These are phyloP conservation scores for Notolabrus celidotus DNA, from an alignment of 2,797 vertebrate species.

Conservation along the genomic window DNA sequence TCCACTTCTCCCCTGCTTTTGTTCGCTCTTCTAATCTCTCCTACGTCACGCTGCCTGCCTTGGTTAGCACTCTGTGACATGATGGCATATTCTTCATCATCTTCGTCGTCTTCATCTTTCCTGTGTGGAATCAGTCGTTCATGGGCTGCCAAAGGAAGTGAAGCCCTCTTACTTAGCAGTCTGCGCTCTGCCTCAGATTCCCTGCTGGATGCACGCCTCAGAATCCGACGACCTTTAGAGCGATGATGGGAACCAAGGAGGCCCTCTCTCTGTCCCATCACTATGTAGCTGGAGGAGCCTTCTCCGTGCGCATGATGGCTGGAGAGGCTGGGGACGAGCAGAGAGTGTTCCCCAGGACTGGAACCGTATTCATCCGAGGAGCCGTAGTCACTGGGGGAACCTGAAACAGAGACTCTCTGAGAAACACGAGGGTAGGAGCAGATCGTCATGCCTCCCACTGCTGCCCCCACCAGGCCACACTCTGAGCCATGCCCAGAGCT, in stretches of 20 bases:
- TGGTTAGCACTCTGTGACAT: slow-evolving; percentile 84
- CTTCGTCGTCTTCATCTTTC: slow-evolving; percentile 84
- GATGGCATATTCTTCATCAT: slow-evolving; percentile 87
- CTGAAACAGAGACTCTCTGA: slow-evolving; percentile 87
- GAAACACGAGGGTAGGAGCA: slow-evolving; percentile 85
- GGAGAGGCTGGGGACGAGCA: slow-evolving; percentile 79
- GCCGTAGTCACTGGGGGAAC: slow-evolving; percentile 87
- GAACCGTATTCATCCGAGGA: slow-evolving; percentile 91
- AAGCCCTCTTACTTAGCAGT: slow-evolving; percentile 85
- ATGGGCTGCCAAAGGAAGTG: slow-evolving; percentile 81
- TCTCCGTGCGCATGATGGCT: slow-evolving; percentile 78
- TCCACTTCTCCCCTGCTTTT: slow-evolving; percentile 62
- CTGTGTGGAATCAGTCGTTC: slow-evolving; percentile 72
- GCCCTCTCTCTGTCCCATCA: slow-evolving; percentile 85
- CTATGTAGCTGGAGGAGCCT: slow-evolving; percentile 84
- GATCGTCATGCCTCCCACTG: slow-evolving; percentile 83
- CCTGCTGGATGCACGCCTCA: slow-evolving; percentile 83
- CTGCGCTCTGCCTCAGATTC: slow-evolving; percentile 84
- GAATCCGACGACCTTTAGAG: slow-evolving; percentile 81
- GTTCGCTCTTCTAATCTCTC: slow-evolving; percentile 66
- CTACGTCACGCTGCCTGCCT: slow-evolving; percentile 57
- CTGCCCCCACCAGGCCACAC: slow-evolving; percentile 84
- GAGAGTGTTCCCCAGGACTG: slow-evolving; percentile 87
- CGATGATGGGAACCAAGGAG: slow-evolving; percentile 79
- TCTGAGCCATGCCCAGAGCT: slow-evolving; percentile 88